Percentiles rank a stretch among this genome's conserved stretches.
These are phyloP conservation scores for Vanessa cardui DNA, from an alignment of 2,888 invertebrate species.

Conservation along the genomic window DNA sequence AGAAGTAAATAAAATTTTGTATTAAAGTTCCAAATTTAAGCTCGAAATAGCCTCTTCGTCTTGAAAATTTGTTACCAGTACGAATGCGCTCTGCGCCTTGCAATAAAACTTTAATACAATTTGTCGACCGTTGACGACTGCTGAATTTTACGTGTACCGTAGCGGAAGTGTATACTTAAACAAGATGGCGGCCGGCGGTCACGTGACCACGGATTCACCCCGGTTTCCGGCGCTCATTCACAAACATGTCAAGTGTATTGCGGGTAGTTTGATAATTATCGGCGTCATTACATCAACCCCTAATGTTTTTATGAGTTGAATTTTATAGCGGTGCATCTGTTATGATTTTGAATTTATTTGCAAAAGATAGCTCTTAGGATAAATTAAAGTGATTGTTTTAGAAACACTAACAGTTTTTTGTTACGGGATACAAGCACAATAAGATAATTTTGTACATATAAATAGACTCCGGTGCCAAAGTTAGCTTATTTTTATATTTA, in stretches of 20 bases:
- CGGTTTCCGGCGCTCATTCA: conserved; percentile 71
- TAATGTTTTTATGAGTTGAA: conserved; percentile 59
- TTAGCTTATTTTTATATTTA: too few species aligned
- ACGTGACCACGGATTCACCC: conserved; percentile 80
- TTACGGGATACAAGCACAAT: too few species aligned
- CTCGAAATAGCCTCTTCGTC: conserved; percentile 34
- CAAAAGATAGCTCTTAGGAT: background rate
- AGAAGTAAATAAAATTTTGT: conserved; percentile 28
- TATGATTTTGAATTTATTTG: conserved; percentile 52
- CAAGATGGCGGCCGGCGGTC: conserved; percentile 76
- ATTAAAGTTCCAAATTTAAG: conserved; percentile 27
- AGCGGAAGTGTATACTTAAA: conserved; percentile 76
- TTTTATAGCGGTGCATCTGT: conserved; percentile 67
- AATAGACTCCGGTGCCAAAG: too few species aligned
- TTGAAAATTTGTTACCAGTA: conserved; percentile 44
- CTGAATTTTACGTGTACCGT: conserved; percentile 57
- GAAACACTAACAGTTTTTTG: too few species aligned
- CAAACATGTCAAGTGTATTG: conserved; percentile 77
- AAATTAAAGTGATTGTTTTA: background rate
- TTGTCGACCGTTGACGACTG: conserved; percentile 59
- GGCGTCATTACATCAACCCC: conserved; percentile 59
- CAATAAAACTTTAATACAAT: conserved; percentile 51
- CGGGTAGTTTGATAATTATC: conserved; percentile 77
- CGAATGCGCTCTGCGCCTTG: conserved; percentile 46
- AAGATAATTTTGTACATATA: too few species aligned